phyloP scores from a whole-genome alignment of 2,797 vertebrate genomes.

The Cirrhinus mrigala region DNA sequence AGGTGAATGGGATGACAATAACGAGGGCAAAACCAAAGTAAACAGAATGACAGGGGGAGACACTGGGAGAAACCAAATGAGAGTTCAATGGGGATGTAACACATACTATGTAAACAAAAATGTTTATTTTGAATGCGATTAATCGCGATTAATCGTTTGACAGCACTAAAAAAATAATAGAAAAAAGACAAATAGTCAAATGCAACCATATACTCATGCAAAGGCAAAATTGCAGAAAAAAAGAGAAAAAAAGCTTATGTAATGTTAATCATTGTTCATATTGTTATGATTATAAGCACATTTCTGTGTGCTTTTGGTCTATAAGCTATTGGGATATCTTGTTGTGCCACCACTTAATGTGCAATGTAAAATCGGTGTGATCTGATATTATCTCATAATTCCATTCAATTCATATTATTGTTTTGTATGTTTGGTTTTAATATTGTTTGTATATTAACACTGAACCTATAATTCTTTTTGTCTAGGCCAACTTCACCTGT shows the following conservation, averaged over 20 bases:
- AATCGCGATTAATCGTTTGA: too few relatives aligned
- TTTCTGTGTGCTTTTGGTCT: background rate
- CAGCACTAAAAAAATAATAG: background rate
- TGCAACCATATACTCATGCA: background rate
- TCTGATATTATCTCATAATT: background rate
- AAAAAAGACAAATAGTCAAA: background rate
- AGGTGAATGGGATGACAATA: too few relatives aligned
- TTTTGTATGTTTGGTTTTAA: slow-evolving; percentile 1
- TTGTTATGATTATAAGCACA: background rate
- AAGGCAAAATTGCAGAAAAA: background rate
- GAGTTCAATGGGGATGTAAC: too few relatives aligned
- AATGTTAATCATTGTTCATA: background rate
- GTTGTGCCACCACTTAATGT: slow-evolving; percentile 48
- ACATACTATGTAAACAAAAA: too few relatives aligned
- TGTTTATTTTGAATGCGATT: too few relatives aligned
- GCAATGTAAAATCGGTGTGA: slow-evolving; percentile 54
- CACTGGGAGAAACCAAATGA: too few relatives aligned
- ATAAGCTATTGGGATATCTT: background rate
- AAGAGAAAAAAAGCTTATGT: background rate
- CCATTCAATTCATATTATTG: too few relatives aligned
- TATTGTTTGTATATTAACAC: slow-evolving; percentile 27
- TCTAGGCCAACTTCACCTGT: slow-evolving; percentile 53
- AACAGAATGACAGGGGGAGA: too few relatives aligned
- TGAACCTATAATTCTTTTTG: slow-evolving; percentile 22
- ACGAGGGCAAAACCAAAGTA: too few relatives aligned